Conservation (phyloP, 2,888 invertebrate genomes). For the Auanema freiburgensis region DNA sequence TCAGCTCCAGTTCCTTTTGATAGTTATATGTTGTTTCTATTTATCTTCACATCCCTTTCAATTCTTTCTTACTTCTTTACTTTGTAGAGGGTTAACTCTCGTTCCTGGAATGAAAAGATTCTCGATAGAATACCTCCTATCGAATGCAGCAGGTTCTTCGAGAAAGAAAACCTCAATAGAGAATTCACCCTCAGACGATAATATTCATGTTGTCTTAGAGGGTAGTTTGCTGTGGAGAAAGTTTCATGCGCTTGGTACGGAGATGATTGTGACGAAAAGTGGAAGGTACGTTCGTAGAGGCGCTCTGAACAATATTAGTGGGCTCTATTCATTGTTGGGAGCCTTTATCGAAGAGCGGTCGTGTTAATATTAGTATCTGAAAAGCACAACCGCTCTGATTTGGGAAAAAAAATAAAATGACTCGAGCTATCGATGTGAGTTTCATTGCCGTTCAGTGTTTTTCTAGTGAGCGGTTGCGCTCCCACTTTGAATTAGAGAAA, state of each 20-base stretch:
- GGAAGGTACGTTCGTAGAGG: constrained; percentile 86
- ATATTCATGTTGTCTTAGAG: constrained; percentile 10
- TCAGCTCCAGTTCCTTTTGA: neutral
- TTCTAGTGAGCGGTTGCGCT: too few relatives aligned
- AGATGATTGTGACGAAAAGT: constrained; percentile 97
- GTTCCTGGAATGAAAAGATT: constrained; percentile 14
- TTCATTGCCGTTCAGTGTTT: too few relatives aligned
- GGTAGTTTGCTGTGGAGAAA: constrained; percentile 86
- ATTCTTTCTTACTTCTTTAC: neutral
- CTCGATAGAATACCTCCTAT: constrained; percentile 17
- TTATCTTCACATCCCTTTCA: neutral
- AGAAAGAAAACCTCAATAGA: neutral
- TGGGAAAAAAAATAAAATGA: too few relatives aligned
- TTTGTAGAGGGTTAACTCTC: neutral
- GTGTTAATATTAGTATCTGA: too few relatives aligned
- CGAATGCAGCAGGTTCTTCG: neutral
- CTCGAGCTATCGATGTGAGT: too few relatives aligned
- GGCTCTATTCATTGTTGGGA: too few relatives aligned
- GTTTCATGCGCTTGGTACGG: constrained; percentile 82
- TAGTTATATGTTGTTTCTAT: neutral
- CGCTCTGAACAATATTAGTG: too few relatives aligned
- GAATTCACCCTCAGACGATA: neutral
- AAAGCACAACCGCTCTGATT: too few relatives aligned
- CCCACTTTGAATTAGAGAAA: too few relatives aligned
- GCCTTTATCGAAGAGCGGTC: too few relatives aligned